Evolutionary conservation across 2,888 invertebrate genomes (phyloP).

Genomic region (Trilocha varians): DNA sequence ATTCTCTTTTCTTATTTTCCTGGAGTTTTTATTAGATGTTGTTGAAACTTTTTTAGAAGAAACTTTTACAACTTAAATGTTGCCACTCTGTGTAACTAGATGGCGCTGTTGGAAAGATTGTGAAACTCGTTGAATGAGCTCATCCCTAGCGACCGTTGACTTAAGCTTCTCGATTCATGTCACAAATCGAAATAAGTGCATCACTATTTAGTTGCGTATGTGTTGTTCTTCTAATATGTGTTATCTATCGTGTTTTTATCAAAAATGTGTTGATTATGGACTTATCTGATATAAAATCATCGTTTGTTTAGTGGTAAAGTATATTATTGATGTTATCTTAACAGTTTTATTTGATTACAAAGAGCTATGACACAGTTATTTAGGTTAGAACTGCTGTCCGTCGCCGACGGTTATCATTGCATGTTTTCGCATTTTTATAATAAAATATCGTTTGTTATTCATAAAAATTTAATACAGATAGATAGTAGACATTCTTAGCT

Average conservation of each 20-base stretch:
- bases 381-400: slow-evolving; percentile 52
- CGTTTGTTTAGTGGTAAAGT: slow-evolving; percentile 60
- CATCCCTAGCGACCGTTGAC: slow-evolving; percentile 20
- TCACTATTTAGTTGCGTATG: slow-evolving; percentile 47
- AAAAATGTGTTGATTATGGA: slow-evolving; percentile 63
- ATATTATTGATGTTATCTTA: slow-evolving; percentile 50
- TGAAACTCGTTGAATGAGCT: neutral
- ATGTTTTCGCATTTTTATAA: slow-evolving; percentile 57
- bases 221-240: slow-evolving; percentile 53
- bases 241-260: slow-evolving; percentile 71
- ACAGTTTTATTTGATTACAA: slow-evolving; percentile 36
- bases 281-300: slow-evolving; percentile 51
- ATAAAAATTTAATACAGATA: neutral
- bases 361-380: slow-evolving; percentile 29
- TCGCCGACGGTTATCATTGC: slow-evolving; percentile 23
- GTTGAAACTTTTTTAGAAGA: too few species aligned
- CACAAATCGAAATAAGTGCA: slow-evolving; percentile 13
- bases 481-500: neutral
- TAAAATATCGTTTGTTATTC: slow-evolving; percentile 29
- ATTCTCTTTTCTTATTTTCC: too few species aligned
- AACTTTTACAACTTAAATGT: too few species aligned
- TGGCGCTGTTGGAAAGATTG: slow-evolving; percentile 9
- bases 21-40: too few species aligned
- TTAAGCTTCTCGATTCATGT: slow-evolving; percentile 15
- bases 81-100: too few species aligned